Base-by-base conservation (phyloP, 2,888 invertebrate genomes). In the Mechanitis messenoides region DNA sequence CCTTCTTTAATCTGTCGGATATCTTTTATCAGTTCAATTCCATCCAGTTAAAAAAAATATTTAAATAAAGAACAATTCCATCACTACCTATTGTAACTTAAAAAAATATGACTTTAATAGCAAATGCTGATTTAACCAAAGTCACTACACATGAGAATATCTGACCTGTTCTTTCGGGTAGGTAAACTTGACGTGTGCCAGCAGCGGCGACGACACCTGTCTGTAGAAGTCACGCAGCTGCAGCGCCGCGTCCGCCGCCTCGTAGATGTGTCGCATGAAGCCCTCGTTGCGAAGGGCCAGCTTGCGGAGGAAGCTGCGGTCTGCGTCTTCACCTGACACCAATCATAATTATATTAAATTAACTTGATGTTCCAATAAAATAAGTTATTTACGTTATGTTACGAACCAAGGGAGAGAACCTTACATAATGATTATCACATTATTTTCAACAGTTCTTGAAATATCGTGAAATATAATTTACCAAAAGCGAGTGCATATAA, bases 401-500 rank as follows among this genome's bases (percentile, higher is more conserved):
- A 35, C 6, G 6, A 5, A 35, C 6, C 35, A 6, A 35, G 35
- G 6, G 35, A 35, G 35, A 35, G 35, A 35, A 35, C 35, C 3
- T 35, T 35, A 20, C 20, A 38, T 38, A 9, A 42, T 42, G 11
- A 42, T 9, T 9, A 42, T 42, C 3, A 9, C 3, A 9, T 42
- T 20, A 53, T 31, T 20, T 28, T 33, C n/a, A 47, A 54, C 28
- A 60, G n/a, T n/a, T 45, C 3, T 45, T 42, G 12, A 46, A 12
- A 53, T 33, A 53, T 31, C 6, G 4, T 35, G 46, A 46, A 58
- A 33, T 9, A 20, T 20, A 60, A 69, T 74, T 80, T 75, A 91
- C 91, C 95, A 73, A 95, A 94, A n/a, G 93, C 94, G 53, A 95
- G 85, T 0, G 92, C 91, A 76, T 92, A 94, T 61, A 95, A 91